These are phyloP conservation scores for Conops quadrifasciatus DNA, from an alignment of 2,888 invertebrate genomes.

Conservation along the genomic window DNA sequence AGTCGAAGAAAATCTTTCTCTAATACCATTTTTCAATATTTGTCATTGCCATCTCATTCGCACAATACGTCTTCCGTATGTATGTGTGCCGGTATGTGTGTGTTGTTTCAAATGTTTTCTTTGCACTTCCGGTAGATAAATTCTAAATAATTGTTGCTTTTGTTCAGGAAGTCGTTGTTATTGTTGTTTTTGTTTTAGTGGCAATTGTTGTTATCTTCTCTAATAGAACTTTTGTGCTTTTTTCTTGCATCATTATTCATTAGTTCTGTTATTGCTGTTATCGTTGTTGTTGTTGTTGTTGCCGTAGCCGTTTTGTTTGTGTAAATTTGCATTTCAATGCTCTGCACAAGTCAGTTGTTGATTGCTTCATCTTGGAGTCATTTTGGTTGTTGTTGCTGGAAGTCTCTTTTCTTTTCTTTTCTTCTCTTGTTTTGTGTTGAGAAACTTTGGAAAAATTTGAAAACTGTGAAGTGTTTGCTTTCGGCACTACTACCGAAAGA, in stretches of 20 bases:
- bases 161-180: not conserved
- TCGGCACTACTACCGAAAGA: too few species aligned
- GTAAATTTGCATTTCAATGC: not conserved
- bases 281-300: not conserved
- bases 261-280: not conserved
- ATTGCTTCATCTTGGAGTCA: too few species aligned
- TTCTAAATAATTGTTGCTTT: slow-evolving; percentile 13
- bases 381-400: too few species aligned
- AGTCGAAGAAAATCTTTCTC: not conserved
- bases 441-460: too few species aligned
- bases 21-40: not conserved
- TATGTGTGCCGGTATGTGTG: too few species aligned
- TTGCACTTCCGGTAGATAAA: slow-evolving; percentile 17
- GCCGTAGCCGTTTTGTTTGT: not conserved
- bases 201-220: not conserved
- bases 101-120: slow-evolving; percentile 1
- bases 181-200: slow-evolving; percentile 19
- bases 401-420: too few species aligned
- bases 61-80: too few species aligned
- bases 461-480: too few species aligned
- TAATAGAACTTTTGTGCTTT: slow-evolving; percentile 1
- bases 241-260: not conserved
- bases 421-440: too few species aligned
- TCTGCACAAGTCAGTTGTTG: too few species aligned
- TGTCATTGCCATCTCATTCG: not conserved